Base-by-base conservation (phyloP, 2,888 invertebrate species). In the Drosophila fulvimacula region DNA sequence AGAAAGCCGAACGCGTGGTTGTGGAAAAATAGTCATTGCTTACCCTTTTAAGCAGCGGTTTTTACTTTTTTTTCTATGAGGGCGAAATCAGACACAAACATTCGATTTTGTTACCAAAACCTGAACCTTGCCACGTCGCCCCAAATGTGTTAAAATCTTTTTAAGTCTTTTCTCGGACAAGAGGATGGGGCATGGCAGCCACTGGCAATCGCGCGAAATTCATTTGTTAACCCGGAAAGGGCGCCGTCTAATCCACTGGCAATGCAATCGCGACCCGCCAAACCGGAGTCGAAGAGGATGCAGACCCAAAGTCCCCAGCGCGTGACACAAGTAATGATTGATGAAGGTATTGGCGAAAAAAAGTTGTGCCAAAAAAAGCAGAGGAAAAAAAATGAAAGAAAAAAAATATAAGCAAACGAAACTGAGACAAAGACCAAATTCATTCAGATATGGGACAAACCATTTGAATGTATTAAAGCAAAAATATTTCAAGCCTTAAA, bases 311-410 rank as follows among this genome's bases (percentile, higher is more conserved):
- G 77, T 67, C 76, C 79, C 76, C 80, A 64, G 78, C 68, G 63
- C 74, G 82, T 80, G 88, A 80, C 82, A 88, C 75, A 74, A 82
- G 81, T 82, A 88, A 83, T 83, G 83, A 83, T 83, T 83, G 83
- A 83, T 83, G 83, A 82, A 88, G 88, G 86, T 82, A 83, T 75
- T 62, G 88, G 75, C 68, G 69, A 32, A 48, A 73, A 75, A 78
- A 59, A 62, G 64, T 73, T 73, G 62, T 58, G 63, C 32, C 53
- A 69, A 67, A 58, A 52, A 48, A 36, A 39, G 44, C 62, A 46
- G 53, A 59, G 59, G 49, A 38, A 62, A 42, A 57, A 42, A 58
- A 61, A 41, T 9, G 41, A 24, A 53, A 38, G 27, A 55, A 41
- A 49, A 24, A 38, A 52, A 44, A 32, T 7, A 19, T 46, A 58